A percentile compares a stretch with the other conserved stretches of the same genome.
phyloP scores from a whole-genome alignment of 2,113 vertebrate genomes.

The Rhynchopsitta pachyrhyncha region DNA sequence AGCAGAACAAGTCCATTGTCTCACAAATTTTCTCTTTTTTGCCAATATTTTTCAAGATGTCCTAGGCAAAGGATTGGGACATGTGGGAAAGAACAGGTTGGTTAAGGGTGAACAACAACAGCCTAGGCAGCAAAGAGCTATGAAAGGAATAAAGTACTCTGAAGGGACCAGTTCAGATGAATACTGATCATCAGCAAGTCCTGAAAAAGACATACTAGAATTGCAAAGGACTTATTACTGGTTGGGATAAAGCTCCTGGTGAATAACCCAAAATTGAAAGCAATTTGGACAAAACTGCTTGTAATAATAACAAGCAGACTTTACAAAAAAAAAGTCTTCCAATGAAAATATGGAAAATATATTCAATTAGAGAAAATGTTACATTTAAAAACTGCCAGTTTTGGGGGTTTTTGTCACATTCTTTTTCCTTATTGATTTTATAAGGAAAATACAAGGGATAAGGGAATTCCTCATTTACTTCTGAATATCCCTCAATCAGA shows the following conservation, averaged over 20 bases:
- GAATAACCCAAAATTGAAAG: neutral
- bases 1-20: neutral
- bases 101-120: neutral
- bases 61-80: neutral
- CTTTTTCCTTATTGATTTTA: neutral
- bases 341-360: neutral
- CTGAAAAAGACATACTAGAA: neutral
- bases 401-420: neutral
- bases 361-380: neutral
- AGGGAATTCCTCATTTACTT: neutral
- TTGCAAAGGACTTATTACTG: neutral
- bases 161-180: neutral
- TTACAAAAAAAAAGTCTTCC: neutral
- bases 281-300: neutral
- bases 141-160: neutral
- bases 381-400: neutral
- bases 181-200: neutral
- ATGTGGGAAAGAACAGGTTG: neutral
- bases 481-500: neutral
- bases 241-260: neutral
- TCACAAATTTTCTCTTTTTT: neutral
- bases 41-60: neutral
- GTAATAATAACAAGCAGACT: neutral
- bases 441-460: neutral
- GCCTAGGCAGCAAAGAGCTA: neutral